Evolutionary conservation across 2,113 vertebrate genomes (phyloP), one percentile per base, ranked within the genome.

Genomic region (Vulpes vulpes): DNA sequence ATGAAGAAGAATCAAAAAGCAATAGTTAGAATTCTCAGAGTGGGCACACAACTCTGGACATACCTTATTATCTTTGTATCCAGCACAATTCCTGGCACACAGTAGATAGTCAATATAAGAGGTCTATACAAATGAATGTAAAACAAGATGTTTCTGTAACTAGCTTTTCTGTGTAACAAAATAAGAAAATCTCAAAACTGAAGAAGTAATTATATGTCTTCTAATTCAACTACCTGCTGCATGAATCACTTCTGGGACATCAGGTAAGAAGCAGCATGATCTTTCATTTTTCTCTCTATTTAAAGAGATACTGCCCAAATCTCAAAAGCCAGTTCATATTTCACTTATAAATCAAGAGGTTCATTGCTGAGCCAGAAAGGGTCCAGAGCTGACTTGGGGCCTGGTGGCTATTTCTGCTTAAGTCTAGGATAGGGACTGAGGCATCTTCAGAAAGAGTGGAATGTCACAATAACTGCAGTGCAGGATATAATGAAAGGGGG

Each of bases 81-180:
- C 59, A 91, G 73, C 57, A 25, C 22, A 87, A 84, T 69, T 51
- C 12, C 35, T 79, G 43, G 60, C n/a, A 88, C 10, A 67, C 5
- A 30, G 14, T 25, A 53, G 8, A 86, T 27, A 74, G 53, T 81
- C 5, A 81, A 53, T 67, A 91, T 80, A 89, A 16, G 5, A 88
- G 23, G 15, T 55, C 7, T 11, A 87, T 82, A 53, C 9, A 62
- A 97, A 81, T 38, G 67, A 95, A 83, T 64, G 16, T 27, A 91
- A 86, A 89, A 20, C 10, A 82, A 82, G 3, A 5, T 87, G 11
- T 83, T 90, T 73, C 32, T 55, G 22, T 82, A 81, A 92, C 14
- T 78, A 87, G 85, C 23, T 82, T 78, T 88, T 87, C 53, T 65
- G 15, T 78, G 82, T 89, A 81, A 55, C 57, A 82, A 95, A 82